phyloP scores from a whole-genome alignment of 1,140 invertebrate species.

The Adoxophyes honmai region DNA sequence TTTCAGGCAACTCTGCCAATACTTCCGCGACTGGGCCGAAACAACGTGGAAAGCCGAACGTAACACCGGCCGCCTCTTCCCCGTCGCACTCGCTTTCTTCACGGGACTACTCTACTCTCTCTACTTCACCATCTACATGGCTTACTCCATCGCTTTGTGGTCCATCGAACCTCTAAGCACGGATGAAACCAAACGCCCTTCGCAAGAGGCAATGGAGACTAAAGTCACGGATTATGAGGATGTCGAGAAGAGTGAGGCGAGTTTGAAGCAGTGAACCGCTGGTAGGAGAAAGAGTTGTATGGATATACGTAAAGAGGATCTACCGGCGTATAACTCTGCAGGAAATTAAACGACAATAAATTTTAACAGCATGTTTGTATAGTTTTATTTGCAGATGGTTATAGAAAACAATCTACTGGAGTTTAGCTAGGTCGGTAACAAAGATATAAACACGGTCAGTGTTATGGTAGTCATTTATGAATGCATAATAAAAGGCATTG shows the following conservation, averaged over 20 bases:
- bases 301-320: too few species aligned
- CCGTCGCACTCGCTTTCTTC: slow-evolving; percentile 26
- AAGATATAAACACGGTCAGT: too few species aligned
- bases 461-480: too few species aligned
- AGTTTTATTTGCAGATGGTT: too few species aligned
- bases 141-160: slow-evolving; percentile 42
- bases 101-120: slow-evolving; percentile 39
- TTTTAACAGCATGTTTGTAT: too few species aligned
- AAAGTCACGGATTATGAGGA: slow-evolving; percentile 19
- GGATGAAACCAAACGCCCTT: slow-evolving; percentile 27
- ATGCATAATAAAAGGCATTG: too few species aligned
- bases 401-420: too few species aligned
- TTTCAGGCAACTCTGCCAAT: slow-evolving; percentile 42
- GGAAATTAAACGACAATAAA: too few species aligned
- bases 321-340: too few species aligned
- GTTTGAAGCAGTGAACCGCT: slow-evolving; percentile 17
- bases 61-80: slow-evolving; percentile 21
- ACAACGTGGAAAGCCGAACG: slow-evolving; percentile 32
- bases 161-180: slow-evolving; percentile 42
- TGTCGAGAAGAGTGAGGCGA: slow-evolving; percentile 24
- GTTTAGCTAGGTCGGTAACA: too few species aligned
- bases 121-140: slow-evolving; percentile 34
- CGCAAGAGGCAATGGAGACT: background rate
- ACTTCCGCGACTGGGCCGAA: slow-evolving; percentile 45
- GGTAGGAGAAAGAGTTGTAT: too few species aligned